Percentiles rank a stretch among this genome's conserved stretches.
Evolutionary conservation across 2,113 vertebrate genomes (phyloP).

Genomic region (Rhinopomastus cyanomelas): DNA sequence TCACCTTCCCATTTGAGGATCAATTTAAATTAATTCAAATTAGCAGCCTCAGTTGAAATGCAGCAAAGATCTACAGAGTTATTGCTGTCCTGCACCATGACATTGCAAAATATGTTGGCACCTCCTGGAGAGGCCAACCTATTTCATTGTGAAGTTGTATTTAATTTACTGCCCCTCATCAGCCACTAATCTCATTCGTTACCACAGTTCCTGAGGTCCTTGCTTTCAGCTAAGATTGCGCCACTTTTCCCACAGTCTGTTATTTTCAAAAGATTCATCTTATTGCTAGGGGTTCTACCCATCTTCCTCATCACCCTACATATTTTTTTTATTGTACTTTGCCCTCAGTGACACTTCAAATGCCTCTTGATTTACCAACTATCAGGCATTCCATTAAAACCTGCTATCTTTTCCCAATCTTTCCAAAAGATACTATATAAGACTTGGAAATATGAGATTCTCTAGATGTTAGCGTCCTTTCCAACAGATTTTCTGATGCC

Average conservation of each 20-base stretch:
- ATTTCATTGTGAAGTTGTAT: background rate
- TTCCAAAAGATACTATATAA: background rate
- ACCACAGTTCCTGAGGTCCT: background rate
- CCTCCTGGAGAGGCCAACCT: background rate
- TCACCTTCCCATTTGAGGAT: background rate
- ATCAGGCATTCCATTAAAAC: background rate
- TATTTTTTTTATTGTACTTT: background rate
- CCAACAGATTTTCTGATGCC: background rate
- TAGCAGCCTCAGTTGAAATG: background rate
- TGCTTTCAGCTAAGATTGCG: background rate
- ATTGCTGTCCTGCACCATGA: background rate
- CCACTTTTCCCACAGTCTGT: background rate
- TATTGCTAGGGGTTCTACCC: background rate
- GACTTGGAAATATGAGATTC: background rate
- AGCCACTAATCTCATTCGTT: conserved; percentile 14
- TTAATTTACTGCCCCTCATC: conserved; percentile 17
- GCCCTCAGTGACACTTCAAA: background rate
- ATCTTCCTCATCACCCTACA: background rate
- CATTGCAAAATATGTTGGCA: background rate
- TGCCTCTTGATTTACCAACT: background rate
- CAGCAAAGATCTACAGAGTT: background rate
- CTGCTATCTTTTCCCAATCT: accelerated
- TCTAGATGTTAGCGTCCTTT: background rate
- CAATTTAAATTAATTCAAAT: background rate
- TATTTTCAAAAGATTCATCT: conserved; percentile 10